phyloP scores from a whole-genome alignment of 2,797 vertebrate genomes.

The Danio tinwini region DNA sequence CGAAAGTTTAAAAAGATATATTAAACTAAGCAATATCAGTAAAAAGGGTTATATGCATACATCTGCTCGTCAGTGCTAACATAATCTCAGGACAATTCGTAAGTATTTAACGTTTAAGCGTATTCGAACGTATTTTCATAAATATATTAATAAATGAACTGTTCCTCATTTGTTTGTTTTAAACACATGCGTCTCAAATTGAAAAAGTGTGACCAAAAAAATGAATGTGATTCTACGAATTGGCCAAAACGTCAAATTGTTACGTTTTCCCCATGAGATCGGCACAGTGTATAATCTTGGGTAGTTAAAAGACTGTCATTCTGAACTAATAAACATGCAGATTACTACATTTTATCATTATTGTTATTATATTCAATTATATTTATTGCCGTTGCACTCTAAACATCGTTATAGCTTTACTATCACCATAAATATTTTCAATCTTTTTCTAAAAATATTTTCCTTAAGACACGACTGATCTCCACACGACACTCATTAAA shows the following conservation, averaged over 20 bases:
- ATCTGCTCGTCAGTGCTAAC: conserved; percentile 52
- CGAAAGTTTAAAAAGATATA: conserved; percentile 67
- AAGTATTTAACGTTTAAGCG: background rate
- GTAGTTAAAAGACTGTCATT: conserved; percentile 67
- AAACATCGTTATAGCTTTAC: conserved; percentile 67
- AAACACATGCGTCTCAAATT: too few species aligned
- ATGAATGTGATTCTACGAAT: too few species aligned
- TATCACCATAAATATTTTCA: conserved; percentile 65
- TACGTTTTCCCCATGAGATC: background rate
- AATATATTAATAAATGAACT: too few species aligned
- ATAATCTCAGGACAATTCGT: background rate
- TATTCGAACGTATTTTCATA: too few species aligned
- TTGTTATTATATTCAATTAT: conserved; percentile 46
- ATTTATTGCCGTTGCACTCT: conserved; percentile 77
- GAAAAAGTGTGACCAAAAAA: too few species aligned
- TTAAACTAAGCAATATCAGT: conserved; percentile 68
- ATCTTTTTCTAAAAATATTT: conserved; percentile 74
- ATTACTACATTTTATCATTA: conserved; percentile 64
- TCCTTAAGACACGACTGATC: conserved; percentile 64
- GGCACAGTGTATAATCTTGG: conserved; percentile 58
- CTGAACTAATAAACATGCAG: conserved; percentile 78
- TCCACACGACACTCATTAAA: conserved; percentile 61
- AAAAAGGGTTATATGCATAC: conserved; percentile 58
- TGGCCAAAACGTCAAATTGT: background rate
- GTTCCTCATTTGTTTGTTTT: too few species aligned